Conservation (phyloP, 2,113 vertebrate species). For the Amphiprion percula region DNA sequence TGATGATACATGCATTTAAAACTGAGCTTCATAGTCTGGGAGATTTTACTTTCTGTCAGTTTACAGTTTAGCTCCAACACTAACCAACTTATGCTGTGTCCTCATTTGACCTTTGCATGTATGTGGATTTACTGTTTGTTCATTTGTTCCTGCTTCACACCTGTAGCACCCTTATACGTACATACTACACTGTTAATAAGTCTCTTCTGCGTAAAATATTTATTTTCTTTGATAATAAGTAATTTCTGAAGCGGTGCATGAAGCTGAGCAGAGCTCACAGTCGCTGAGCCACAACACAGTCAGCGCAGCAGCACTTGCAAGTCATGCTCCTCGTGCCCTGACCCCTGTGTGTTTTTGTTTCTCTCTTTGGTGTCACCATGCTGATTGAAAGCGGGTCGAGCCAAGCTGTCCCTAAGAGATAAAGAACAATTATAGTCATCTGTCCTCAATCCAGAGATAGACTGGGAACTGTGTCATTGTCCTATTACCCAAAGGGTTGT, state of each 20-base stretch:
- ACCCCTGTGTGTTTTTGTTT: constrained; percentile 63
- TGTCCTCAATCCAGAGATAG: constrained; percentile 88
- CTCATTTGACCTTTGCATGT: too few relatives aligned
- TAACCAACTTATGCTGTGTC: too few relatives aligned
- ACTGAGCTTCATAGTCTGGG: too few relatives aligned
- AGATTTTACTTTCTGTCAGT: too few relatives aligned
- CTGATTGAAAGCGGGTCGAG: constrained; percentile 78
- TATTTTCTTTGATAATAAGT: not conserved
- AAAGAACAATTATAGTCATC: constrained; percentile 86
- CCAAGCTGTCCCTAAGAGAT: constrained; percentile 80
- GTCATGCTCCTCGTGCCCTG: constrained; percentile 18
- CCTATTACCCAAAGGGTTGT: constrained; percentile 79
- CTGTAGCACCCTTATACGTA: too few relatives aligned
- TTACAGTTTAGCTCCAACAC: too few relatives aligned
- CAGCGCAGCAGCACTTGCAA: not conserved
- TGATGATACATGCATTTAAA: not conserved
- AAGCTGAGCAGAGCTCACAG: not conserved
- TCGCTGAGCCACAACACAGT: not conserved
- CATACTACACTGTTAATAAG: too few relatives aligned
- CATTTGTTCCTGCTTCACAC: too few relatives aligned
- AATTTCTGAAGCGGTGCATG: not conserved
- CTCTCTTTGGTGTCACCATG: constrained; percentile 53
- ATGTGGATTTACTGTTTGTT: too few relatives aligned
- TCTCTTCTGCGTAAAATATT: too few relatives aligned
- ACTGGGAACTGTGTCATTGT: constrained; percentile 86